Conservation (phyloP, 2,888 invertebrate species). For the Acanthosepion pharaonis region DNA sequence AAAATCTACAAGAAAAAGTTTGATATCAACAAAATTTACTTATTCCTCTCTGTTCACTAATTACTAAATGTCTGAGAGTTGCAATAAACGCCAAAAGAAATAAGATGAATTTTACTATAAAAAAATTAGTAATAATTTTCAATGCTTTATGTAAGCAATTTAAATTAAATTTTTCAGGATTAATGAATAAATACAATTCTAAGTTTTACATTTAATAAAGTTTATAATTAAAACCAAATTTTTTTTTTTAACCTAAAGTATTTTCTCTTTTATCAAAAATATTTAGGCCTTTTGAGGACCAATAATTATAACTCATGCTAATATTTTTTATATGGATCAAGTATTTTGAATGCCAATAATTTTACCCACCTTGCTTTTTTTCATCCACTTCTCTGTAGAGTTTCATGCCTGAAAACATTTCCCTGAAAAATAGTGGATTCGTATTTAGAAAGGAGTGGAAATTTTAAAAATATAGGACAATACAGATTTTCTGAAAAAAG, state of each 20-base stretch:
- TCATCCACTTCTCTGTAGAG: not conserved
- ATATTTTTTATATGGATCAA: not conserved
- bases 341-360: not conserved
- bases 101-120: too few relatives aligned
- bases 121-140: too few relatives aligned
- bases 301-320: not conserved
- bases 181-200: not conserved
- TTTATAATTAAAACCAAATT: not conserved
- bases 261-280: too few relatives aligned
- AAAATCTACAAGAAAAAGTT: too few relatives aligned
- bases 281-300: too few relatives aligned
- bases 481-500: not conserved
- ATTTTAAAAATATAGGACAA: not conserved
- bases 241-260: too few relatives aligned
- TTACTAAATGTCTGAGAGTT: too few relatives aligned
- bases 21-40: too few relatives aligned
- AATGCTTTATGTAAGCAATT: too few relatives aligned
- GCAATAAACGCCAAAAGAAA: too few relatives aligned
- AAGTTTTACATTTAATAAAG: not conserved
- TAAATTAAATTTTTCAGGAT: not conserved
- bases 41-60: too few relatives aligned
- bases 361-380: not conserved
- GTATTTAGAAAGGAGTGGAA: not conserved
- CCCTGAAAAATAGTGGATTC: not conserved
- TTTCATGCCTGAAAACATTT: not conserved